These are phyloP conservation scores for Diaperis boleti DNA, from an alignment of 2,888 invertebrate species.

Conservation along the genomic window DNA sequence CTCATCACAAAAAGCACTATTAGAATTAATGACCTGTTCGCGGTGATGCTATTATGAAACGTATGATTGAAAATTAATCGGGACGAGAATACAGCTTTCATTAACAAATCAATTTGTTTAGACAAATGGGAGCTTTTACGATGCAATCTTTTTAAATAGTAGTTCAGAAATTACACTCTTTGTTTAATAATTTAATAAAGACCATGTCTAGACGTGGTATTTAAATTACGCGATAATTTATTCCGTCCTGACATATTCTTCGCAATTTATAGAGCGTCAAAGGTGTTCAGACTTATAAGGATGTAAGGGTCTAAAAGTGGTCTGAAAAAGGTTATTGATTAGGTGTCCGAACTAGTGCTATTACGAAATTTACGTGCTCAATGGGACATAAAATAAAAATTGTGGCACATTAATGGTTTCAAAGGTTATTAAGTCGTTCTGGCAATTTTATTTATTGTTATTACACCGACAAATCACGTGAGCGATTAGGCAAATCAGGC, in stretches of 20 bases:
- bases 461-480: background rate
- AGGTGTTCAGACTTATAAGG: conserved; percentile 1
- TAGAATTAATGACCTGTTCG: conserved; percentile 18
- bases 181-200: conserved; percentile 3
- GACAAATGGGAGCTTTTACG: conserved; percentile 21
- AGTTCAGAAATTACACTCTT: background rate
- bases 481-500: conserved; percentile 14
- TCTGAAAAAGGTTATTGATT: conserved; percentile 6
- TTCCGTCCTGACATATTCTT: background rate
- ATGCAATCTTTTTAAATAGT: conserved; percentile 3
- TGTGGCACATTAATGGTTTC: conserved; percentile 6
- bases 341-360: background rate
- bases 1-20: conserved; percentile 18
- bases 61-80: conserved; percentile 25
- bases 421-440: conserved; percentile 18
- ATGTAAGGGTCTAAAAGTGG: background rate
- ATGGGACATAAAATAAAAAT: conserved; percentile 10
- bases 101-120: conserved; percentile 19
- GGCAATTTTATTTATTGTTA: conserved; percentile 9
- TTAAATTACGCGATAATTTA: conserved; percentile 6
- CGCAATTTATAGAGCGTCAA: conserved; percentile 6
- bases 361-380: background rate
- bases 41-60: conserved; percentile 13
- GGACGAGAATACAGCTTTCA: conserved; percentile 12
- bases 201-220: background rate